Evolutionary conservation across 2,113 vertebrate genomes (phyloP).

Genomic region (Pelodiscus sinensis): DNA sequence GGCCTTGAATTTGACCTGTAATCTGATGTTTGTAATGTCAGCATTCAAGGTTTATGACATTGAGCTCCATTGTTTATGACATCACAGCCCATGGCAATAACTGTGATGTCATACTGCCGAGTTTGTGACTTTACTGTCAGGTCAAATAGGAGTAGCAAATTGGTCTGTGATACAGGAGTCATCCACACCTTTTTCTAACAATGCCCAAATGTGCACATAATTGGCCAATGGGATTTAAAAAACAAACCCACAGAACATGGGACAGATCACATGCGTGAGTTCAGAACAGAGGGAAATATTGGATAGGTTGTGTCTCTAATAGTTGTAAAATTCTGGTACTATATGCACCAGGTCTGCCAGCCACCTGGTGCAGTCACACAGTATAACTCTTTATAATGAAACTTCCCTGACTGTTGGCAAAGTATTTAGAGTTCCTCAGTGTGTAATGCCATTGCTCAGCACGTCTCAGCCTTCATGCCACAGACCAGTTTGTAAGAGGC

Average conservation of each 20-base stretch:
- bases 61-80: background rate
- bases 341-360: constrained; percentile 52
- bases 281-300: constrained; percentile 72
- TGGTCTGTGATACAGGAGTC: background rate
- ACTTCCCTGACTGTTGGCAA: background rate
- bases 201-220: constrained; percentile 62
- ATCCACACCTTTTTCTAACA: background rate
- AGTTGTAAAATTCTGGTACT: constrained; percentile 66
- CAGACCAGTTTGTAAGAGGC: background rate
- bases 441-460: fast-evolving
- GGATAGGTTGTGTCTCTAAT: constrained; percentile 70
- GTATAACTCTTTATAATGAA: constrained; percentile 35
- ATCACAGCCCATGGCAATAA: background rate
- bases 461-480: background rate
- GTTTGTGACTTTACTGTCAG: fast-evolving
- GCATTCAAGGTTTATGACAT: background rate
- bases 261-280: constrained; percentile 60
- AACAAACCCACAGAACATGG: constrained; percentile 63
- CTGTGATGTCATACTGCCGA: background rate
- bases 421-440: background rate
- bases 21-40: background rate
- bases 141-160: background rate
- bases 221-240: constrained; percentile 57
- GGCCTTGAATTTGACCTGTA: background rate
- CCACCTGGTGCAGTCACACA: constrained; percentile 68